phyloP scores from a whole-genome alignment of 2,888 invertebrate species.

The Didymodactylos carnosus region DNA sequence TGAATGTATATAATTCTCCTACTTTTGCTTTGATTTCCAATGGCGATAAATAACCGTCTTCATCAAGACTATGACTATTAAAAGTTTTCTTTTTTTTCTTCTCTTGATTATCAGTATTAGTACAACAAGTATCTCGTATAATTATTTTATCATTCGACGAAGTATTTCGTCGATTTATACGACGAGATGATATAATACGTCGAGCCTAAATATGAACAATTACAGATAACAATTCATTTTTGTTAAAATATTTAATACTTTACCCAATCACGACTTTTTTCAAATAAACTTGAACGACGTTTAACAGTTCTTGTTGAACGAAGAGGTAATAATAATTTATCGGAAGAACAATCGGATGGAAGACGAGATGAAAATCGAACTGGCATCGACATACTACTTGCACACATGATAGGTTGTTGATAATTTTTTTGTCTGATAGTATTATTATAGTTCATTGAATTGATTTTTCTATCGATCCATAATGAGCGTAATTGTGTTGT shows the following conservation, averaged over 20 bases:
- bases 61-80: not conserved
- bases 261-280: not conserved
- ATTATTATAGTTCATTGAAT: too few species aligned
- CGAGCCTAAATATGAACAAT: not conserved
- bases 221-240: not conserved
- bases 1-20: too few species aligned
- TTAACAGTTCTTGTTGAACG: not conserved
- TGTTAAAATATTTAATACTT: not conserved
- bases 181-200: not conserved
- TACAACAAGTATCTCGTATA: not conserved
- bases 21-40: not conserved
- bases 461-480: too few species aligned
- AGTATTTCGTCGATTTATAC: not conserved
- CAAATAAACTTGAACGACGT: not conserved
- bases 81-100: too few species aligned
- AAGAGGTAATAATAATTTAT: too few species aligned
- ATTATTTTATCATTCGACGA: not conserved
- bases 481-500: too few species aligned
- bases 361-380: too few species aligned
- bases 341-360: too few species aligned
- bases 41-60: not conserved
- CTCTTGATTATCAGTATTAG: not conserved
- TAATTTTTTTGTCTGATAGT: too few species aligned
- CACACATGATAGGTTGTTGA: too few species aligned
- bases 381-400: too few species aligned